Base-by-base conservation (phyloP, 2,113 vertebrate genomes). In the Heterotilapia buettikoferi region DNA sequence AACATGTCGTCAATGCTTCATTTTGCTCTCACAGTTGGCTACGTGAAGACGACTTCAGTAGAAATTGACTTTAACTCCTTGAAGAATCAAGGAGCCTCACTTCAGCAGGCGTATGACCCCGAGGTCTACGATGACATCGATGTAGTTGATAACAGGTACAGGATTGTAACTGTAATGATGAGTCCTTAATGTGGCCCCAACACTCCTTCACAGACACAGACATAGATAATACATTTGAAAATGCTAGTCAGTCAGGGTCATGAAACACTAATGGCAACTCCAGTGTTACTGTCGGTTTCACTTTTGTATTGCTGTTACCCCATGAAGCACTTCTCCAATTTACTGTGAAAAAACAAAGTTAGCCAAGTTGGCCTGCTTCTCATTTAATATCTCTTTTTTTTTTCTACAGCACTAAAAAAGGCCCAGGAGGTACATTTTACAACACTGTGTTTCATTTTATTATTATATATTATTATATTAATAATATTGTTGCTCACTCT, bases 91-190 rank as follows among this genome's bases (percentile, higher is more conserved):
- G 71, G 71, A 19, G 24, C 71, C 24, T 76, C 71, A 47, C 43
- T 50, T 16, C 36, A 90, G 11, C 3, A 43, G 24, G 88, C 93
- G 1, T 92, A 88, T 12, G 97, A 98, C 2, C 97, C 96, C 18
- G 98, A 99, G 9, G 93, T 97, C 1, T 99, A 99, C 2, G 98
- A 99, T 80, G 98, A 99, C 83, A 96, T 99, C 4, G 98, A 98
- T 18, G 95, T 98, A 8, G 96, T 96, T n/a, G 96, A 98, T 1
- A 90, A 90, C 57, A 95, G 94, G 95, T 95, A 85, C 6, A 21
- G 2, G 6, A 52, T 53, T 40, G 14, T 5, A 68, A 21, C 63
- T 21, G 33, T 68, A 68, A 38, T 38, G 33, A 68, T 68, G 63
- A 68, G 19, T 68, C 63, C 61, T 38, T 66, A 38, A 66, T 38